These are phyloP conservation scores for Halisarca cf. caerulea DNA, from an alignment of 37 sponge, comb jelly and placozoan genomes.

Conservation along the genomic window DNA sequence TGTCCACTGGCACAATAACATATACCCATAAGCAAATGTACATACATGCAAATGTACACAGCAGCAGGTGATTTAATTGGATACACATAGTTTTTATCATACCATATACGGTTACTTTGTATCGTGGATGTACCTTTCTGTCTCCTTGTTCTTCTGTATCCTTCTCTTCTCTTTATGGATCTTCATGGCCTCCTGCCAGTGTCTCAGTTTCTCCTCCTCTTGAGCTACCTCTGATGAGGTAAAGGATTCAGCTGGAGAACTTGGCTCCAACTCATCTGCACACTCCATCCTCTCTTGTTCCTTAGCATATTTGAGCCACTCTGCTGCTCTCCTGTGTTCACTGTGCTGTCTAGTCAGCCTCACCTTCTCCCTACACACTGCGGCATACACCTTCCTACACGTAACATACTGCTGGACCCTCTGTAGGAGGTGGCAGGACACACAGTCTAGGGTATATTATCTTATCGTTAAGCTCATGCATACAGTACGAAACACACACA, in stretches of 20 bases:
- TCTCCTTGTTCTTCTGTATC: constrained; percentile 62
- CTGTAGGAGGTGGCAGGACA: not conserved
- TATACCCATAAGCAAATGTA: too few species aligned
- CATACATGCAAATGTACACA: not conserved
- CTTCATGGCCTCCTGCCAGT: not conserved
- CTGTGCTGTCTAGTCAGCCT: constrained; percentile 19
- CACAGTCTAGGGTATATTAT: too few species aligned
- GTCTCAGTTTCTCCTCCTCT: constrained; percentile 43
- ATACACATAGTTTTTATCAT: too few species aligned
- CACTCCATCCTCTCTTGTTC: constrained; percentile 33
- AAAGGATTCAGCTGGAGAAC: not conserved
- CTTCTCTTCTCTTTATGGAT: constrained; percentile 36
- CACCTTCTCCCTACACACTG: constrained; percentile 57
- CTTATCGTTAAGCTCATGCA: too few species aligned
- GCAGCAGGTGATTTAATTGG: too few species aligned
- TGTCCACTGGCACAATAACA: too few species aligned
- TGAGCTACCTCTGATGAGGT: constrained; percentile 36
- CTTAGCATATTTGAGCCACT: constrained; percentile 36
- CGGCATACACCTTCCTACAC: constrained; percentile 52
- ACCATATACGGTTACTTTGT: too few species aligned
- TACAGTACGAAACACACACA: too few species aligned
- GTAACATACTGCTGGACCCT: constrained; percentile 38
- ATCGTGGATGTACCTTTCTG: constrained; percentile 43
- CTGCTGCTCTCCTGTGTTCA: not conserved
- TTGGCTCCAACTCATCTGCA: constrained; percentile 22